Evolutionary conservation across 1,140 invertebrate genomes (phyloP), one percentile per base, ranked within the genome.

Genomic region (Augochlora pura): DNA sequence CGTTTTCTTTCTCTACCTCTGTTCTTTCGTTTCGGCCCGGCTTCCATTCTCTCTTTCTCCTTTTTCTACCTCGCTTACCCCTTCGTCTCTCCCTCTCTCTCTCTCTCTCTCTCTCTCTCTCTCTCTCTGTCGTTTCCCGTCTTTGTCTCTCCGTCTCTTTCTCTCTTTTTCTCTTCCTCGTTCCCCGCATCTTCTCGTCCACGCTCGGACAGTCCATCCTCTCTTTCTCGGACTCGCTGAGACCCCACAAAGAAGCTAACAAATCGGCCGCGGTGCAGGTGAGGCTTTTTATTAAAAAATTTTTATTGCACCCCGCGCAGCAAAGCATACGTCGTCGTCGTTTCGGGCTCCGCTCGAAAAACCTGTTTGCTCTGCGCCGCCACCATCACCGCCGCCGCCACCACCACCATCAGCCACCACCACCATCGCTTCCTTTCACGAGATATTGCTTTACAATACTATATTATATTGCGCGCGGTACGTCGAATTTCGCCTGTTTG

Each of bases 381-480:
- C 84, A 81, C 81, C 79, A 80, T 80, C 80, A 80, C 80, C 77
- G 75, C 76, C 77, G 75, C 76, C 80, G 77, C 76, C 77, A 80
- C 73, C 83, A 77, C 74, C 81, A 73, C 79, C 49, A 21, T 21
- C 16, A 21, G 78, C 79, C 80, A 76, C 80, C 74, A 81, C 67
- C 84, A 75, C 75, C 81, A 71, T 80, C 77, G 84, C 85, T 78
- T 83, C 84, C 81, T 86, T 83, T 86, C 84, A 74, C 69, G 71
- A 86, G 85, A 86, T 86, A 86, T 86, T 86, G 81, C 85, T 86
- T 86, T 86, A 86, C 84, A 86, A 86, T 86, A 86, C 84, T 86
- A 86, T 83, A 86, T 86, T 86, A 86, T 86, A 86, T 83, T 81
- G 85, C 85, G 77, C 82, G 27, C 21, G 73, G 69, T 83, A 83